Conservation (phyloP, 2,888 invertebrate genomes). For the Acronicta alni region DNA sequence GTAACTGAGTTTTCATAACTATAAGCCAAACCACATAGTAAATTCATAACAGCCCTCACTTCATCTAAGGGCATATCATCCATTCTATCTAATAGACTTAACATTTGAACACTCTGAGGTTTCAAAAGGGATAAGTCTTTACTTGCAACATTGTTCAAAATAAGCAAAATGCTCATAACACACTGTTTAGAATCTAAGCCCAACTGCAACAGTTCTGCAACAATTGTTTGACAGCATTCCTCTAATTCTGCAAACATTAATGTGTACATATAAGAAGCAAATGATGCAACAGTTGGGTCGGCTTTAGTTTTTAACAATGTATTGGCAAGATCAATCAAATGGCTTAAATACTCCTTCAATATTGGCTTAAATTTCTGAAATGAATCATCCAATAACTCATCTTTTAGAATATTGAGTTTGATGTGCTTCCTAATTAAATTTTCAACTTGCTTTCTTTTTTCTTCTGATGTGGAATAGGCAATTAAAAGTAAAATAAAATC, state of each 20-base stretch:
- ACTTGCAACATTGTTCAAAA: conserved; percentile 79
- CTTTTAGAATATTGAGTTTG: conserved; percentile 89
- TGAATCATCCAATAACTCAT: conserved; percentile 87
- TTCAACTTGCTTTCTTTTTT: conserved; percentile 90
- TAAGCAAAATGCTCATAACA: conserved; percentile 74
- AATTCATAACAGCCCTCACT: conserved; percentile 93
- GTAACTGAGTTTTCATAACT: conserved; percentile 86
- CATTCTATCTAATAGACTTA: conserved; percentile 93
- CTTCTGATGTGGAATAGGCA: conserved; percentile 89
- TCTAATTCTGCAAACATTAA: conserved; percentile 82
- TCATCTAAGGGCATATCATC: conserved; percentile 93
- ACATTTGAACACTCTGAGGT: conserved; percentile 89
- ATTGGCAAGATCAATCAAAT: conserved; percentile 88
- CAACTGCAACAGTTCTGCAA: conserved; percentile 80
- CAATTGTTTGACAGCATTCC: conserved; percentile 77
- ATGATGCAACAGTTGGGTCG: conserved; percentile 87
- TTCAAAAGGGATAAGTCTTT: conserved; percentile 84
- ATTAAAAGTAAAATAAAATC: conserved; percentile 92
- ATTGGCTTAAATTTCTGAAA: conserved; percentile 88
- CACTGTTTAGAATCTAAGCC: conserved; percentile 79
- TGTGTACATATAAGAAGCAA: conserved; percentile 89
- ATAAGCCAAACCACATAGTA: conserved; percentile 93
- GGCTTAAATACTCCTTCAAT: conserved; percentile 87
- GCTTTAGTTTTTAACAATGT: conserved; percentile 85
- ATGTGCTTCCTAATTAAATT: conserved; percentile 90